Evolutionary conservation across 53 echinoderm and acorn worm genomes (phyloP), one percentile per base, ranked within the genome.

Genomic region (Arbacia lixula): DNA sequence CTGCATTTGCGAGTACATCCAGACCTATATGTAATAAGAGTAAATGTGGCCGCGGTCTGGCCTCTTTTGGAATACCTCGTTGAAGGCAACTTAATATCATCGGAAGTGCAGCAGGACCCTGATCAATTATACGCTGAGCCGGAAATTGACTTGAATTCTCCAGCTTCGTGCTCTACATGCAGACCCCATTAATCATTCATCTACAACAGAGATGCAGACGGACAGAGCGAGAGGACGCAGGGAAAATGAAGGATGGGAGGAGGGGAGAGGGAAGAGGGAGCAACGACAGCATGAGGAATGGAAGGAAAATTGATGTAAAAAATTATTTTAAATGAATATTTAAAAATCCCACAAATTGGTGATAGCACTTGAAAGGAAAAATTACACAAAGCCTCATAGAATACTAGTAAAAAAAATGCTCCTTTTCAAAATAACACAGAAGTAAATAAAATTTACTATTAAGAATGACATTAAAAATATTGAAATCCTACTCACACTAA

Each of bases 91-190:
- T 41, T 79, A 79, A 79, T 79, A 79, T 79, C 79, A 60, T 58
- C 79, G 79, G 79, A 79, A 79, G 79, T 79, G 79, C 39, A 79
- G 24, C 60, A 28, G 61, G 79, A 79, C 79, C 61, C 61, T 60
- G 79, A 79, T 79, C 79, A 79, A 79, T 79, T 79, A 79, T 79
- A 79, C 61, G 60, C 79, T 79, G 79, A 79, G 79, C 79, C 79
- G 79, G 79, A 79, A 79, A 79, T 79, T 79, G 79, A 60, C 79
- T 58, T 58, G 79, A 79, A 79, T 79, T 79, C 79, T 79, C 79
- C 41, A 79, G 79, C 79, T 79, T 60, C 79, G 61, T 79, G 79
- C 79, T 79, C 79, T 79, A 79, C 79, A 58, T 79, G 79, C 79
- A 17, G 41, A 61, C 27, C 60, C 79, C 36, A 79, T 79, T 60